These are phyloP conservation scores for Bolborhynchus lineola DNA, from an alignment of 2,113 vertebrate genomes.

Conservation along the genomic window DNA sequence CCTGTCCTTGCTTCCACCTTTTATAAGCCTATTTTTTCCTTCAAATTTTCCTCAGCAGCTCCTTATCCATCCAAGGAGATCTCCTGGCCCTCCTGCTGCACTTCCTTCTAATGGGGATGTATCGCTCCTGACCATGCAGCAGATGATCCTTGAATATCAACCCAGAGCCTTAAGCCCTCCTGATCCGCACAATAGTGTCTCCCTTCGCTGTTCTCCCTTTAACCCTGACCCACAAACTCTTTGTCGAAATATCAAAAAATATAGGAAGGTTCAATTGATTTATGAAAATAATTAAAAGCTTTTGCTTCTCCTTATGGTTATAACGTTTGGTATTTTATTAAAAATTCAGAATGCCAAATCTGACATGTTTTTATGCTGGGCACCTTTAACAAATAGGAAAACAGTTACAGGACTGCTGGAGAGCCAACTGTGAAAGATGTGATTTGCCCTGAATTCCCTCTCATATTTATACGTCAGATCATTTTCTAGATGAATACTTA, in stretches of 20 bases:
- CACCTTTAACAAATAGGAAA: background rate
- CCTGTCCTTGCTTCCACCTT: no score
- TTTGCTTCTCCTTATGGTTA: background rate
- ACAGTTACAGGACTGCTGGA: background rate
- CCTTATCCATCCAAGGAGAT: no score
- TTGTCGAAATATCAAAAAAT: background rate
- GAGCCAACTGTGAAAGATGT: background rate
- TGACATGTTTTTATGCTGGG: background rate
- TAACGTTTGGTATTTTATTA: background rate
- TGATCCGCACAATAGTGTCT: no score
- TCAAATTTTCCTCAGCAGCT: no score
- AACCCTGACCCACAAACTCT: no score
- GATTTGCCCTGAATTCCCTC: background rate
- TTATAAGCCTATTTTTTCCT: no score
- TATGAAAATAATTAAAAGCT: background rate
- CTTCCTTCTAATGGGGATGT: no score
- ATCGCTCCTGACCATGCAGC: no score
- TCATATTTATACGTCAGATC: background rate
- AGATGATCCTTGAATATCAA: no score
- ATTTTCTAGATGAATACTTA: background rate
- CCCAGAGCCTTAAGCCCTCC: no score
- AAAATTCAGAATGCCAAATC: background rate
- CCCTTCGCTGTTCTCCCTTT: no score
- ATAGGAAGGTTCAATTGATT: background rate
- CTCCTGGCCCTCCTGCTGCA: no score